Evolutionary conservation across 2,113 vertebrate genomes (phyloP).

Genomic region (Herpetotheres cachinnans): DNA sequence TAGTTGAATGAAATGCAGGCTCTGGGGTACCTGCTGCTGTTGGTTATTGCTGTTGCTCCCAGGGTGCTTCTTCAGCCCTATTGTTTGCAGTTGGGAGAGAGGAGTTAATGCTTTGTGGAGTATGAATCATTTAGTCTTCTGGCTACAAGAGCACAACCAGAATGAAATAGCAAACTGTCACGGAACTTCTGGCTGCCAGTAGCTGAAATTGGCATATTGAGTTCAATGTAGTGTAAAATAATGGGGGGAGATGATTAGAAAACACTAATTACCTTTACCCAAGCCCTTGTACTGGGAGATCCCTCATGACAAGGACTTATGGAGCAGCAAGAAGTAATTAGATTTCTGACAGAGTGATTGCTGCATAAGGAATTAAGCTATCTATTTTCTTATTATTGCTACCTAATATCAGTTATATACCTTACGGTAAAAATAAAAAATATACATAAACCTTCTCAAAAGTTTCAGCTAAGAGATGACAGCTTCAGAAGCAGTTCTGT

Average conservation of each 20-base stretch:
- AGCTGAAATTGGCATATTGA: not conserved
- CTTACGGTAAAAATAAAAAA: not conserved
- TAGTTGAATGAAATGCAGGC: fast-evolving
- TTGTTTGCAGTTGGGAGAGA: not conserved
- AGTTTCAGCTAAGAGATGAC: not conserved
- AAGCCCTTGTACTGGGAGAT: not conserved
- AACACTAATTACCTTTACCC: conserved; percentile 24
- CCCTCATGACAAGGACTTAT: not conserved
- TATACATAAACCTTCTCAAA: not conserved
- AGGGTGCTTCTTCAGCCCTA: not conserved
- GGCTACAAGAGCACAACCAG: not conserved
- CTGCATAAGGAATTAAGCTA: not conserved
- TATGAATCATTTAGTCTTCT: not conserved
- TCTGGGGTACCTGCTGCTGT: not conserved
- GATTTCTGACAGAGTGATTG: not conserved
- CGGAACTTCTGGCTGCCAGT: not conserved
- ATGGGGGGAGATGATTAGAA: not conserved
- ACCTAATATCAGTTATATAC: not conserved
- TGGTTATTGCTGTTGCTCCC: not conserved
- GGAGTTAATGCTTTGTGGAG: not conserved
- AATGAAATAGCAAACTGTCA: not conserved
- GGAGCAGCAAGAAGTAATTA: conserved; percentile 25
- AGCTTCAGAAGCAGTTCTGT: not conserved
- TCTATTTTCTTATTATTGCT: not conserved
- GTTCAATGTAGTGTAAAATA: not conserved